phyloP scores from a whole-genome alignment of 1,140 invertebrate genomes.

The Ladona fulva region DNA sequence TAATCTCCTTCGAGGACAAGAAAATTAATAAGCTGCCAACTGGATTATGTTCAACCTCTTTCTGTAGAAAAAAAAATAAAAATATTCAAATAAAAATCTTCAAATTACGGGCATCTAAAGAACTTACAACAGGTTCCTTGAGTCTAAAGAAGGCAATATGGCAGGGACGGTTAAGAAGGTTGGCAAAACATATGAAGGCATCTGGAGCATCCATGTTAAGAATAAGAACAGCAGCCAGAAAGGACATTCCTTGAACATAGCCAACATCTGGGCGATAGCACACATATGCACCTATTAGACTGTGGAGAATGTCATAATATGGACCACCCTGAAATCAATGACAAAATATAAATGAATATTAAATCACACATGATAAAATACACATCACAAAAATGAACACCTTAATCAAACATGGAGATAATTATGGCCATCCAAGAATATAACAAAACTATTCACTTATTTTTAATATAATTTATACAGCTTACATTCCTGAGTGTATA shows the following conservation, averaged over 20 bases:
- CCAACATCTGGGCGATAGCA: slow-evolving; percentile 81
- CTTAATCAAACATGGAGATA: too few relatives aligned
- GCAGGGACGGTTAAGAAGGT: slow-evolving; percentile 69
- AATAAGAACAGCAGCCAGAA: slow-evolving; percentile 77
- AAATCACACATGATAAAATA: too few relatives aligned
- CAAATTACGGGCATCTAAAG: background rate
- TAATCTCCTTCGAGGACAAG: too few relatives aligned
- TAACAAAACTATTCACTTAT: too few relatives aligned
- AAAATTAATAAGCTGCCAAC: too few relatives aligned
- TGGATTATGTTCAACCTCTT: too few relatives aligned
- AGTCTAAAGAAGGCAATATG: slow-evolving; percentile 64
- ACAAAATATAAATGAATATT: background rate
- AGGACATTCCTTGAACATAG: slow-evolving; percentile 90
- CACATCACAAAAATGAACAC: too few relatives aligned
- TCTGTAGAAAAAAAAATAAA: too few relatives aligned
- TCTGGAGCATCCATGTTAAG: slow-evolving; percentile 79
- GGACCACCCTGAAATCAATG: slow-evolving; percentile 56
- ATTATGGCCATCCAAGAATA: too few relatives aligned
- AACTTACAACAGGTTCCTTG: slow-evolving; percentile 44
- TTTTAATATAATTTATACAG: too few relatives aligned
- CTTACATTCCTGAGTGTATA: too few relatives aligned
- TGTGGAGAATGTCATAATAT: slow-evolving; percentile 69
- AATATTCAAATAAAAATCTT: background rate
- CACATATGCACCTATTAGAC: slow-evolving; percentile 73
- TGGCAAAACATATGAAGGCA: slow-evolving; percentile 81